phyloP scores from a whole-genome alignment of 2,113 vertebrate species.

The Puffinus mauretanicus region DNA sequence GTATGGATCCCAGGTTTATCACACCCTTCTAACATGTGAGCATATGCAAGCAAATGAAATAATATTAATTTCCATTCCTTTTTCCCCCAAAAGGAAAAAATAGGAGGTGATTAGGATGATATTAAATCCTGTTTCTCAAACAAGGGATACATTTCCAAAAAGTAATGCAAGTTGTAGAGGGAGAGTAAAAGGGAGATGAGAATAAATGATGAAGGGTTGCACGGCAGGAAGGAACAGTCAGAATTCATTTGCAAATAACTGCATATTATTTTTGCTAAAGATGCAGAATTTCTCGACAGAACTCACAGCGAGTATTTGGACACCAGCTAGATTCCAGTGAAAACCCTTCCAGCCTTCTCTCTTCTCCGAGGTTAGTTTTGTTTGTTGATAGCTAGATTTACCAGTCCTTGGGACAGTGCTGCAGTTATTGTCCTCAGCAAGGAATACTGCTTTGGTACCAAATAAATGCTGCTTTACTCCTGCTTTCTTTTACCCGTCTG shows the following conservation, averaged over 20 bases:
- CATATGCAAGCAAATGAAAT: background rate
- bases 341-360: background rate
- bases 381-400: background rate
- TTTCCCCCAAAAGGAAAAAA: background rate
- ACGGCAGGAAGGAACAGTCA: background rate
- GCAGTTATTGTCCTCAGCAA: background rate
- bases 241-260: constrained; percentile 18
- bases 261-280: background rate
- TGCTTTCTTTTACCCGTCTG: background rate
- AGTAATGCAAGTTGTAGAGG: background rate
- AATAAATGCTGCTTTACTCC: background rate
- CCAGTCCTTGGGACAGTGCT: background rate
- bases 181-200: background rate
- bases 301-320: background rate
- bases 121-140: background rate
- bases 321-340: background rate
- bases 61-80: background rate
- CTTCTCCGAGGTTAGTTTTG: background rate
- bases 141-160: background rate
- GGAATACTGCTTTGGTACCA: background rate
- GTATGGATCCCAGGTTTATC: background rate
- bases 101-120: background rate
- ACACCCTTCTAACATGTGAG: background rate
- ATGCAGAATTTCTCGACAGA: background rate
- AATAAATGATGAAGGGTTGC: background rate